A percentile compares a stretch with the other conserved stretches of the same genome.
Conservation (phyloP, 2,113 vertebrate species). For the Phoenicopterus ruber region DNA sequence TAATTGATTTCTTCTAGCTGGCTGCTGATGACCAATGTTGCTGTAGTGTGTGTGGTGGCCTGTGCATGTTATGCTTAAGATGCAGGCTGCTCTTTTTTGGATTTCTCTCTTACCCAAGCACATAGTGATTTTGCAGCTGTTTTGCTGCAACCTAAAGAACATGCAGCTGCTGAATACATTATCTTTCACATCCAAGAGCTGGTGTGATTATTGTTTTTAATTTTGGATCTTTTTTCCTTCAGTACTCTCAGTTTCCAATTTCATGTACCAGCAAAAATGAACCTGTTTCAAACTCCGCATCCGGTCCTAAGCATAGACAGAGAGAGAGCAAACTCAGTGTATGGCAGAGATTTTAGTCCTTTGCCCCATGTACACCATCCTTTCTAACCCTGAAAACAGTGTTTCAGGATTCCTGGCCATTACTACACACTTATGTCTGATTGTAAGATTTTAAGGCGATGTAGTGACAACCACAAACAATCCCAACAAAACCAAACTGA, state of each 20-base stretch:
- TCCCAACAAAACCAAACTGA: background rate
- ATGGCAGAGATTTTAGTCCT: background rate
- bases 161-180: background rate
- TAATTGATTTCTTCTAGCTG: background rate
- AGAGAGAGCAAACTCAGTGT: background rate
- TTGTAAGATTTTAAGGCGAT: background rate
- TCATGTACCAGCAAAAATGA: background rate
- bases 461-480: background rate
- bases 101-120: background rate
- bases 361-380: background rate
- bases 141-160: background rate
- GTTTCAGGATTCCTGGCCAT: background rate
- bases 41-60: background rate
- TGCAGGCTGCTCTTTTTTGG: background rate
- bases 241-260: background rate
- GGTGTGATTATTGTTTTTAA: background rate
- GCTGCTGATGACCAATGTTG: background rate
- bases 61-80: background rate
- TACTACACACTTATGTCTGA: accelerated
- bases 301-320: background rate
- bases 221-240: background rate
- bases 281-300: background rate
- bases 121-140: background rate
- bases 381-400: background rate
- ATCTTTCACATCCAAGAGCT: background rate